Base-by-base conservation (phyloP, 2,797 vertebrate genomes). In the Enteromius paludinosus region DNA sequence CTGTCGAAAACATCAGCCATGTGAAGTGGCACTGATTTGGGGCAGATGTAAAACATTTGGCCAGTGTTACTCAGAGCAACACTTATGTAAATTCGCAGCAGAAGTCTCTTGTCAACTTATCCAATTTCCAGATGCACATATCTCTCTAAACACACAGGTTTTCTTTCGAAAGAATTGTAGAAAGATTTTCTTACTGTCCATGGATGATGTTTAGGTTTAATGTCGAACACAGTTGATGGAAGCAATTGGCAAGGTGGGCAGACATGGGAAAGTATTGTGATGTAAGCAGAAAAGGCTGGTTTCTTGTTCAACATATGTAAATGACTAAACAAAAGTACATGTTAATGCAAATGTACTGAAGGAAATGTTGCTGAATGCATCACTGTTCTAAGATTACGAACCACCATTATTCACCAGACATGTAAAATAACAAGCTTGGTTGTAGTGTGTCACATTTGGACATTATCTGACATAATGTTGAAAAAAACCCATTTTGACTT, bases 291-390 rank as follows among this genome's bases (percentile, higher is more conserved):
- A 56, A 54, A 28, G 14, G 14, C 35, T 41, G 35, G 54, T 30
- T 52, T 78, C 28, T 66, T 78, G 28, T 14, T 49, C 6, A 66
- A 52, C 45, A 20, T 41, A 59, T 79, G 78, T 70, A 70, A 79
- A 79, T 79, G 66, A 70, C 33, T 79, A 59, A 70, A 79, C 65
- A 79, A 79, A 79, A 41, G 6, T 30, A 43, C 23, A 69, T 45
- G 49, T 43, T 70, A 59, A 79, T 5, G 15, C 35, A 79, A 79
- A 70, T 43, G 52, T 41, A 15, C 28, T 33, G 12, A 73, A 23
- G 68, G 14, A 25, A 71, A 43, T 3, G 6, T 15, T 43, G 61
- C 61, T 70, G 41, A 70, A 70, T 45, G 20, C 25, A 72, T 41
- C 33, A 14, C 17, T 33, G 23, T 47, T 62, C 68, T 2, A n/a